Evolutionary conservation across 2,888 invertebrate genomes (phyloP), one percentile per base, ranked within the genome.

Genomic region (Eueremaeus valkanovi): DNA sequence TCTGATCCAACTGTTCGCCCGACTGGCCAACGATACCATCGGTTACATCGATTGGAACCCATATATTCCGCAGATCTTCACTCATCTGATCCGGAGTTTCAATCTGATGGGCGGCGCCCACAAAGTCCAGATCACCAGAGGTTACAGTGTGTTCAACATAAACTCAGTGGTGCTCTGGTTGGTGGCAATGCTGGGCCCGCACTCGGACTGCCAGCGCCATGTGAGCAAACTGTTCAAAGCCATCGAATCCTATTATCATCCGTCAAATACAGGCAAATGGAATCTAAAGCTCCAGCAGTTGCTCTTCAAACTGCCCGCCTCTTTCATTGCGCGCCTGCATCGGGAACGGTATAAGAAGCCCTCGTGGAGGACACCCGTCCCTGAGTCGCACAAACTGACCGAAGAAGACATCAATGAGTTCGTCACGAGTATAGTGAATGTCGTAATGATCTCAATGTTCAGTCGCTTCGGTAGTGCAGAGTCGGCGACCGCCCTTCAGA

Each of bases 21-120:
- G 89, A 66, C 84, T 92, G 66, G 90, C 92, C 0, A 86, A 86
- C 79, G 85, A 87, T 79, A 92, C 90, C 83, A 89, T 92, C 73
- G 94, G 95, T 0, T 88, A 89, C 73, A 89, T 95, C 61, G 89
- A 96, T 83, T 96, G 95, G 95, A 89, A 90, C 77, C 91, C 92
- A 0, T 87, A 93, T 81, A 87, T 93, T 73, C 89, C 93, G n/a
- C 80, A 68, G n/a, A 77, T 77, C 66, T 78, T 77, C 29, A 82
- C 90, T 88, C 82, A 83, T 42, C 79, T 85, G 36, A 84, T 92
- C 77, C 87, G 90, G 78, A 88, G 89, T 51, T 87, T 94, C 74
- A 89, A 90, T 81, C 85, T 95, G 73, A 93, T 93, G 0, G 92
- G 93, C 74, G 87, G 88, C 77, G 90, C 82, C 58, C 81, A 80